A percentile compares a stretch with the other conserved stretches of the same genome.
Conservation (phyloP, 2,113 vertebrate genomes). For the Anolis sagrei region DNA sequence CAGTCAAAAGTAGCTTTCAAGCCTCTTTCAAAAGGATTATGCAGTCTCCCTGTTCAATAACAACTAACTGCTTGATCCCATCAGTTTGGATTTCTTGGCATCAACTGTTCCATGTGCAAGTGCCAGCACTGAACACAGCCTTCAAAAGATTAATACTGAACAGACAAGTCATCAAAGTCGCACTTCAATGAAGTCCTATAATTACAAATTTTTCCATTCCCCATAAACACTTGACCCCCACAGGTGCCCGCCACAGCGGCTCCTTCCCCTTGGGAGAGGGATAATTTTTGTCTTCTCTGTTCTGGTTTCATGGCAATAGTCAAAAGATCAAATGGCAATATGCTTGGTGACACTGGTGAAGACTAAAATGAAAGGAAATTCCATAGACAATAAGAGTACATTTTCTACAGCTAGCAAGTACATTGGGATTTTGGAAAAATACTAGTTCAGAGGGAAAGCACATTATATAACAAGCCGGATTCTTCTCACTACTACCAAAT, state of each 20-base stretch:
- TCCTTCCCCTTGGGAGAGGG: conserved; percentile 35
- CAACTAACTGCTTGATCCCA: conserved; percentile 24
- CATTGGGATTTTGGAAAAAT: neutral
- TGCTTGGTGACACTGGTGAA: conserved; percentile 58
- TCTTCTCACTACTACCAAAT: neutral
- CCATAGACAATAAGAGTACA: conserved; percentile 62
- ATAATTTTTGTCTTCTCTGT: conserved; percentile 43
- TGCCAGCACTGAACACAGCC: conserved; percentile 41
- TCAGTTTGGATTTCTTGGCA: conserved; percentile 28
- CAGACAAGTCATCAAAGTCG: conserved; percentile 41
- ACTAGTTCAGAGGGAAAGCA: neutral
- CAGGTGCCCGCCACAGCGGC: conserved; percentile 31
- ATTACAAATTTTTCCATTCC: conserved; percentile 56
- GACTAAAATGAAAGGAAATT: conserved; percentile 61
- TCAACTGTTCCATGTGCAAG: conserved; percentile 17
- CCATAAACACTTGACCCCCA: conserved; percentile 39
- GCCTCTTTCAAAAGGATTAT: neutral
- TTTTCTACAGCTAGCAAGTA: conserved; percentile 39
- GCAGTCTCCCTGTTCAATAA: conserved; percentile 32
- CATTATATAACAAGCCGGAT: neutral
- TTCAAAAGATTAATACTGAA: conserved; percentile 32
- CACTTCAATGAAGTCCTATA: conserved; percentile 35
- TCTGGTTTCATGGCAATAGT: conserved; percentile 55
- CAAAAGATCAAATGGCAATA: conserved; percentile 21
- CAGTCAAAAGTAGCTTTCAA: no score